Base-by-base conservation (phyloP, 2,888 invertebrate species). In the Chalcosyrphus nemorum region DNA sequence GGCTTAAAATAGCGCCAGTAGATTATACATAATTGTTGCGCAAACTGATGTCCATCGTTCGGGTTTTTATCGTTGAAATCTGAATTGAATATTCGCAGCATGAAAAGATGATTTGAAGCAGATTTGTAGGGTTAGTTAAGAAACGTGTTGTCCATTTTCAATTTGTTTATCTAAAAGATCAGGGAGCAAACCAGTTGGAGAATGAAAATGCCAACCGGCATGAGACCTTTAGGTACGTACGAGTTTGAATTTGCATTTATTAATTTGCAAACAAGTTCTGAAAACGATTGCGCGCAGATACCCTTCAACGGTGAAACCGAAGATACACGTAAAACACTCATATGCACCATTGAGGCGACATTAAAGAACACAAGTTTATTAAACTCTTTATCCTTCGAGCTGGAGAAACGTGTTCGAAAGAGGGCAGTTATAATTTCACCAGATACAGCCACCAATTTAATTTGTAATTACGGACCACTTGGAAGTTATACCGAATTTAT, bases 21-120 rank as follows among this genome's bases (percentile, higher is more conserved):
- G 11, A 17, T 29, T 57, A 57, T 35, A 32, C 11, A 17, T 19
- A 57, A 35, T 57, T 57, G 56, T 38, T 57, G 38, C 56, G 21
- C 38, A 38, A n/a, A n/a, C n/a, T n/a, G n/a, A n/a, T n/a, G n/a
- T n/a, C n/a, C n/a, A n/a, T n/a, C n/a, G n/a, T n/a, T n/a, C n/a
- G n/a, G n/a, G n/a, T n/a, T n/a, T n/a, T n/a, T n/a, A n/a, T n/a
- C n/a, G n/a, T n/a, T n/a, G n/a, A n/a, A n/a, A n/a, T n/a, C n/a
- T n/a, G n/a, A n/a, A n/a, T n/a, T n/a, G n/a, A n/a, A 17, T 32
- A 4, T 27, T 9, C n/a, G 29, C 13, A n/a, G 35, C n/a, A n/a
- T 38, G n/a, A 38, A 5, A 29, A 29, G 4, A 38, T 38, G 35
- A n/a, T 13, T 27, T 50, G n/a, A n/a, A 47, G 11, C 9, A 47